These are phyloP conservation scores for Poeciliopsis occidentalis DNA, from an alignment of 2,113 vertebrate genomes.

Conservation along the genomic window DNA sequence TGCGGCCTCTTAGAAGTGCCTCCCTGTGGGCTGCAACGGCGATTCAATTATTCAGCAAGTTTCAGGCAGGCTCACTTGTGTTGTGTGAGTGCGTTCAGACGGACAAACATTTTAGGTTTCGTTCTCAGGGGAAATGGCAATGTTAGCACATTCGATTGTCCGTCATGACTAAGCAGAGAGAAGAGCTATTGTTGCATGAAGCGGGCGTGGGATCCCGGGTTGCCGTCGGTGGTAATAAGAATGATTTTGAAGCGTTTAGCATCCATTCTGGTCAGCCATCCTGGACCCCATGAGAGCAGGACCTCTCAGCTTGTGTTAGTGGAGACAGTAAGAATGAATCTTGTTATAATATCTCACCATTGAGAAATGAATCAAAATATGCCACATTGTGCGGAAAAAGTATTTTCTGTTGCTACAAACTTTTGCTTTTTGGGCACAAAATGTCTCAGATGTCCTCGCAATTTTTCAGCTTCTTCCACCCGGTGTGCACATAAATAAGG, in stretches of 20 bases:
- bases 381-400: too few relatives aligned
- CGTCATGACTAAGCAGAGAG: slow-evolving; percentile 6
- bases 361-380: too few relatives aligned
- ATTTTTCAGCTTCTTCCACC: too few relatives aligned
- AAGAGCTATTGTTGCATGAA: background rate
- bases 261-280: slow-evolving; percentile 13
- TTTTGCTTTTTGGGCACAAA: too few relatives aligned
- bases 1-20: slow-evolving; percentile 11
- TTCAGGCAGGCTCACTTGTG: slow-evolving; percentile 6
- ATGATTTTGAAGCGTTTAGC: slow-evolving; percentile 35
- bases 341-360: too few relatives aligned
- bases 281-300: too few relatives aligned
- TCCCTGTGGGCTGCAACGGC: slow-evolving; percentile 14
- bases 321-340: background rate
- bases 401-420: too few relatives aligned
- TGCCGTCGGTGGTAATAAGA: background rate
- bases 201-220: background rate
- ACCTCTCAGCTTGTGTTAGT: background rate
- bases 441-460: too few relatives aligned
- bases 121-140: slow-evolving; percentile 7
- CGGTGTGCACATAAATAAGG: too few relatives aligned
- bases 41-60: slow-evolving; percentile 61
- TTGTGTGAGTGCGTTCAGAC: slow-evolving; percentile 21
- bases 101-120: slow-evolving; percentile 22
- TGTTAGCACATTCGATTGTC: slow-evolving; percentile 9